phyloP scores from a whole-genome alignment of 2,797 vertebrate genomes.

The Avahi laniger region DNA sequence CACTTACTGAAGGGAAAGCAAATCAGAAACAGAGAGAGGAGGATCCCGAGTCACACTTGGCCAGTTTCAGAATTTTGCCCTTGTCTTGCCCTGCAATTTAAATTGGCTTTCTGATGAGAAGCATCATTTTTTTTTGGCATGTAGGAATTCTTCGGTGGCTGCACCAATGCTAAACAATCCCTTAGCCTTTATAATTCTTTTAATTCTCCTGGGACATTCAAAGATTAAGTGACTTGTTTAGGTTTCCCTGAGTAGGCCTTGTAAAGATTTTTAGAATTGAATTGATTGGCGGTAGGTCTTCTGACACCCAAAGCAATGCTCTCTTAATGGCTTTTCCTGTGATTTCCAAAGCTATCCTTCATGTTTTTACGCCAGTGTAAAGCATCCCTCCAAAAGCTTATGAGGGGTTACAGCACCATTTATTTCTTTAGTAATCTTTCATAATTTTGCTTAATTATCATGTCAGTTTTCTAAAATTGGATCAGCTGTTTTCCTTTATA shows the following conservation, averaged over 20 bases:
- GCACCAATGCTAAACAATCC: neutral
- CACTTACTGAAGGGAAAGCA: neutral
- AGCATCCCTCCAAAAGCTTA: neutral
- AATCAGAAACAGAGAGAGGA: neutral
- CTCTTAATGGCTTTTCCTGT: neutral
- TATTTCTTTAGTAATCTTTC: neutral
- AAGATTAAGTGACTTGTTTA: neutral
- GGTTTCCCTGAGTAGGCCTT: neutral
- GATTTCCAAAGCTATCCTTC: neutral
- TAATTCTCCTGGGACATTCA: neutral
- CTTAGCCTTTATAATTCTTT: neutral
- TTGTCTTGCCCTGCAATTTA: neutral
- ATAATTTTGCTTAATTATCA: neutral
- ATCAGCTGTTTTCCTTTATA: neutral
- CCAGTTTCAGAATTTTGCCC: neutral
- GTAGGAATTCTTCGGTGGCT: neutral
- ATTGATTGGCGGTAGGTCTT: neutral
- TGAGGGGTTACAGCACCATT: neutral
- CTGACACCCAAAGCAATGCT: neutral
- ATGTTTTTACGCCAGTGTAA: neutral
- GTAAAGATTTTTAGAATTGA: neutral
- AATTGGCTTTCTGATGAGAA: neutral
- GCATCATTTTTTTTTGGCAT: neutral
- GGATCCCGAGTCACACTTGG: neutral
- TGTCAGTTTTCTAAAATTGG: neutral